A percentile compares a stretch with the other conserved stretches of the same genome.
These are phyloP conservation scores for Syrista parreyssii DNA, from an alignment of 2,888 invertebrate genomes.

Conservation along the genomic window DNA sequence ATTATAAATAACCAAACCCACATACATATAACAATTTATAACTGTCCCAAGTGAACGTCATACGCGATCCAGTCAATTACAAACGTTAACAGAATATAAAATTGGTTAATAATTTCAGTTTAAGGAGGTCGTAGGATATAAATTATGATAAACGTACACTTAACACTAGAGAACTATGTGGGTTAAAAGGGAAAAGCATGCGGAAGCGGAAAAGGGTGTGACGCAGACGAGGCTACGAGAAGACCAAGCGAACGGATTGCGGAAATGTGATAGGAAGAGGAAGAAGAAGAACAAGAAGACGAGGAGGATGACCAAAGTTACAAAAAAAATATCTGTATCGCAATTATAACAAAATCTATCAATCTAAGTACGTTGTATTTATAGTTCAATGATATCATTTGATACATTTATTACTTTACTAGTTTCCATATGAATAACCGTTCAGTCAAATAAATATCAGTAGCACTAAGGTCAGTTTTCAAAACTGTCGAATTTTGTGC, in stretches of 20 bases:
- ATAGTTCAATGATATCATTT: neutral
- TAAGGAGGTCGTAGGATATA: neutral
- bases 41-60: neutral
- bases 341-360: neutral
- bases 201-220: conserved; percentile 21
- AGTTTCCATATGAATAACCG: neutral
- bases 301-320: neutral
- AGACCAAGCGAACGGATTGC: conserved; percentile 20
- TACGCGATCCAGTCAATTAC: neutral
- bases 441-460: too few relatives aligned
- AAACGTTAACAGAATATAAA: neutral
- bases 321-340: neutral
- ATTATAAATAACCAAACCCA: neutral
- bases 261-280: conserved; percentile 26
- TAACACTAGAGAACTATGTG: neutral
- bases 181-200: neutral
- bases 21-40: neutral
- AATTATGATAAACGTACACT: neutral
- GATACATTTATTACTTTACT: neutral
- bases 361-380: neutral
- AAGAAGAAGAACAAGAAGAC: conserved; percentile 35
- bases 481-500: too few relatives aligned
- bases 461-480: too few relatives aligned
- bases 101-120: neutral
- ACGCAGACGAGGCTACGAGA: conserved; percentile 18